Percentiles rank a stretch among this genome's conserved stretches.
Evolutionary conservation across 2,888 invertebrate species (phyloP).

Genomic region (Lithophane socia): DNA sequence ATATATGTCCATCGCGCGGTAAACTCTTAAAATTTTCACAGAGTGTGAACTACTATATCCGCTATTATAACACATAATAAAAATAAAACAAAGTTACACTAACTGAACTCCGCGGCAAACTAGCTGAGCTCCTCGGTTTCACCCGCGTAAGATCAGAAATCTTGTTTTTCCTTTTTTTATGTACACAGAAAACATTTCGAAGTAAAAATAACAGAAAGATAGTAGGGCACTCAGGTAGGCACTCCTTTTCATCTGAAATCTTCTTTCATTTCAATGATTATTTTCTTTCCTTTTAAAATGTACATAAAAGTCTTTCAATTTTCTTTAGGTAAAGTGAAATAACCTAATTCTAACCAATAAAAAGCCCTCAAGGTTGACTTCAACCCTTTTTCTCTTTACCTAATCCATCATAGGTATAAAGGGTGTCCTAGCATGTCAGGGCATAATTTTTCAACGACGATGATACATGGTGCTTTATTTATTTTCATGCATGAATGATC

Average conservation of each 20-base stretch:
- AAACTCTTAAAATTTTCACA: not conserved
- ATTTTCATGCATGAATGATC: constrained; percentile 52
- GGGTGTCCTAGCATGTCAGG: constrained; percentile 46
- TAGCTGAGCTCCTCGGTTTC: too few species aligned
- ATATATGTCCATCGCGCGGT: too few species aligned
- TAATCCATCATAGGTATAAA: constrained; percentile 58
- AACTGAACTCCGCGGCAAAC: too few species aligned
- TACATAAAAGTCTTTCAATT: not conserved
- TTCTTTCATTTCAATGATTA: not conserved
- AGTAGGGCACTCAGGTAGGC: constrained; percentile 1
- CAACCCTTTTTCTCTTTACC: constrained; percentile 36
- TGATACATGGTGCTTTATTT: constrained; percentile 53
- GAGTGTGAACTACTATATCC: too few species aligned
- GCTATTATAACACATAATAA: not conserved
- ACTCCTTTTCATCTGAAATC: not conserved
- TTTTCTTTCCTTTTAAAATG: not conserved
- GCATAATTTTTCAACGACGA: constrained; percentile 56
- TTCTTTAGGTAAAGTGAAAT: constrained; percentile 8
- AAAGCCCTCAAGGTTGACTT: constrained; percentile 26
- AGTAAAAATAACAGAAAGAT: constrained; percentile 9
- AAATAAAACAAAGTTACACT: not conserved
- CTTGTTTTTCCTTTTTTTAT: not conserved
- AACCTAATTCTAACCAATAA: constrained; percentile 15
- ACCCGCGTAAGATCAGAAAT: too few species aligned
- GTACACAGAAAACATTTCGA: constrained; percentile 19